A percentile compares a stretch with the other conserved stretches of the same genome.
Conservation (phyloP, 2,113 vertebrate species). For the Cacatua alba region DNA sequence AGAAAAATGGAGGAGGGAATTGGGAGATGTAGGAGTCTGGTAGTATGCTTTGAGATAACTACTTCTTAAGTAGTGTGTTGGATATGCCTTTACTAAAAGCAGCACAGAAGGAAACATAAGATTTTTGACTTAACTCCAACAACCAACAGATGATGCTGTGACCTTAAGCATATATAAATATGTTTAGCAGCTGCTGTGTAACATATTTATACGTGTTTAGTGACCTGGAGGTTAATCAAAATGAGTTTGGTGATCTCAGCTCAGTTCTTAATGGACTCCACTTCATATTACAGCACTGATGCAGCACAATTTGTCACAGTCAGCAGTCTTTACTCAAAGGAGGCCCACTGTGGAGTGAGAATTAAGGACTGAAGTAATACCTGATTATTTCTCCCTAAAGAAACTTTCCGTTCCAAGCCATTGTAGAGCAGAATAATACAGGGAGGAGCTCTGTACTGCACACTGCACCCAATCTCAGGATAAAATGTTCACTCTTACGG, state of each 20-base stretch:
- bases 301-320: constrained; percentile 71
- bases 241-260: constrained; percentile 47
- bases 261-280: constrained; percentile 49
- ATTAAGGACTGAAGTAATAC: constrained; percentile 51
- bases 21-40: constrained; percentile 9
- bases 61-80: not conserved
- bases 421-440: not conserved
- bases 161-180: constrained; percentile 56
- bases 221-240: constrained; percentile 58
- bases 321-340: constrained; percentile 33
- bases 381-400: constrained; percentile 35
- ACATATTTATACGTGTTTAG: constrained; percentile 52
- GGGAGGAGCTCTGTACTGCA: not conserved
- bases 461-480: not conserved
- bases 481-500: not conserved
- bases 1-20: constrained; percentile 11
- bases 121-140: constrained; percentile 47
- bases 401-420: constrained; percentile 29
- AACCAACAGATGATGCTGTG: constrained; percentile 47
- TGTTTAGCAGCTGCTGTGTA: constrained; percentile 52
- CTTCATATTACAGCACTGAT: constrained; percentile 30
- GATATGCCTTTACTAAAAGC: constrained; percentile 39
- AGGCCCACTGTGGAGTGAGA: constrained; percentile 31
- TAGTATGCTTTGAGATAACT: constrained; percentile 5
- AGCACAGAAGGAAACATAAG: constrained; percentile 60